Evolutionary conservation across 1,140 invertebrate genomes (phyloP).

Genomic region (Drosophila saltans): DNA sequence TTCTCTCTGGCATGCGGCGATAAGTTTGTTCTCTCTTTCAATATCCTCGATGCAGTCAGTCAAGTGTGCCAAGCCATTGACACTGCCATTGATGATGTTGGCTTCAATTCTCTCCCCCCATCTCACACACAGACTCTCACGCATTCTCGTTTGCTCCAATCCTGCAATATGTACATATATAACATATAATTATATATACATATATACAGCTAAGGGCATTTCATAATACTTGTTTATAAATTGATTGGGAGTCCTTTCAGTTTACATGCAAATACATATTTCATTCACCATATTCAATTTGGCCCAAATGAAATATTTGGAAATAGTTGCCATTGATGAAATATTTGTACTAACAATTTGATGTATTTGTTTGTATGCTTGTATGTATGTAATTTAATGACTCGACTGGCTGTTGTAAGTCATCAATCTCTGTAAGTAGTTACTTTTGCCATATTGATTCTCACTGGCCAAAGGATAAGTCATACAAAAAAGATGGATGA

Average conservation of each 20-base stretch:
- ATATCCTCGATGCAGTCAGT: constrained; percentile 28
- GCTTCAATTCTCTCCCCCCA: not conserved
- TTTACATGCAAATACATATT: not conserved
- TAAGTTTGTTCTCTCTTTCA: constrained; percentile 27
- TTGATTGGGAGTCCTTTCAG: not conserved
- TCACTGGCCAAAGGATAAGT: too few relatives aligned
- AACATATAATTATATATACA: constrained; percentile 3
- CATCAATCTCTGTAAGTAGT: too few relatives aligned
- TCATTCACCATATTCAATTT: not conserved
- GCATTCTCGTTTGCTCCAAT: not conserved
- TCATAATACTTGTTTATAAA: not conserved
- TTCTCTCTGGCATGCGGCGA: constrained; percentile 25
- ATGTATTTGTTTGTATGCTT: too few relatives aligned
- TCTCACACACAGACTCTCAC: not conserved
- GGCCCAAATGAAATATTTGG: not conserved
- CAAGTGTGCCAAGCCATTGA: constrained; percentile 36
- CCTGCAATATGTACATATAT: not conserved
- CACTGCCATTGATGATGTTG: constrained; percentile 4
- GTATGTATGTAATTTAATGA: too few relatives aligned
- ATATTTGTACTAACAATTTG: not conserved
- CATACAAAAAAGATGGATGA: too few relatives aligned
- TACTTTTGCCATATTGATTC: too few relatives aligned
- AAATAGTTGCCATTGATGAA: not conserved
- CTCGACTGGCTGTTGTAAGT: too few relatives aligned
- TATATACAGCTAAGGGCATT: not conserved